Evolutionary conservation across 2,113 vertebrate genomes (phyloP).

Genomic region (Lepidothrix coronata): DNA sequence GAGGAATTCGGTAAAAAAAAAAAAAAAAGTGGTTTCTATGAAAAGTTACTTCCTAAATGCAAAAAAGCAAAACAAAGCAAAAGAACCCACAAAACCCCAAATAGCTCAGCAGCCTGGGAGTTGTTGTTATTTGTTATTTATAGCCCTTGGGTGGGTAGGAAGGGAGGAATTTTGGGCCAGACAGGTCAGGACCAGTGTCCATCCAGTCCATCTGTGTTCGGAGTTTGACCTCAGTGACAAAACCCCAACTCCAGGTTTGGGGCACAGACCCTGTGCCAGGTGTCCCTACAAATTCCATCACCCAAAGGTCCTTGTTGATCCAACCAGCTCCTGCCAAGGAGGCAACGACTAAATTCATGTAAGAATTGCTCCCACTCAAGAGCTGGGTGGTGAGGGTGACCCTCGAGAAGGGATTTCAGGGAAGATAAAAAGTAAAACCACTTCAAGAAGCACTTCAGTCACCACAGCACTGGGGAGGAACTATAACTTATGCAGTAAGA

Average conservation of each 20-base stretch:
- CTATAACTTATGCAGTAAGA: accelerated
- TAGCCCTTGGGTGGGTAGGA: conserved; percentile 46
- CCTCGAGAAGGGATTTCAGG: background rate
- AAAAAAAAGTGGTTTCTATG: background rate
- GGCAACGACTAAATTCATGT: accelerated
- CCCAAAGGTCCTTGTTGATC: background rate
- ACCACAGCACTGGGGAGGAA: accelerated
- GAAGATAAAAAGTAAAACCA: background rate
- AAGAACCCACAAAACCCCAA: conserved; percentile 42
- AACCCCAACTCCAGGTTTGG: background rate
- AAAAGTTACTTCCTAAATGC: conserved; percentile 32
- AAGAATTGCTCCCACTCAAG: background rate
- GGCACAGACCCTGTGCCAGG: background rate
- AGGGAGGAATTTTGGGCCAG: conserved; percentile 3
- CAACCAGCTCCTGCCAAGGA: background rate
- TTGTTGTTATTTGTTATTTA: conserved; percentile 58
- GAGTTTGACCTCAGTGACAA: accelerated
- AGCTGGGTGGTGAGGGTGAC: background rate
- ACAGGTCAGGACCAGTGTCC: background rate
- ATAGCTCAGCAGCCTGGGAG: background rate
- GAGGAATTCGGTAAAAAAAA: background rate
- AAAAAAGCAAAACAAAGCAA: conserved; percentile 32
- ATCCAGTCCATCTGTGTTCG: accelerated
- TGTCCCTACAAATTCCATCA: background rate
- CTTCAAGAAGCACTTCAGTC: background rate